Base-by-base conservation (phyloP, 2,113 vertebrate species). In the Paralichthys olivaceus region DNA sequence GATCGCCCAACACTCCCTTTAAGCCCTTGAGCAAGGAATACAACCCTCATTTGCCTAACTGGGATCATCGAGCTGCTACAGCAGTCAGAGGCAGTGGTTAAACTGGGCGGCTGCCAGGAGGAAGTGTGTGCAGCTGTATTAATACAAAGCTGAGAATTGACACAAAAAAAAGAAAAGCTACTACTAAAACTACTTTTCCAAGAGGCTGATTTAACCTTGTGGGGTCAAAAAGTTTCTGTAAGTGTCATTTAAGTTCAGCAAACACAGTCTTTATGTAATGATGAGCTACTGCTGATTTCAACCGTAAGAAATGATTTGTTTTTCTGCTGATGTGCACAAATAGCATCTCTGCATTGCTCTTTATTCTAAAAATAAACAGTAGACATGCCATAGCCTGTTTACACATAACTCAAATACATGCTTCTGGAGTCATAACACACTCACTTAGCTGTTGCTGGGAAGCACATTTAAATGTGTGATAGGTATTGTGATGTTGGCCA, bases 401-500 rank as follows among this genome's bases (percentile, higher is more conserved):
- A n/a, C 8, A n/a, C 49, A 53, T n/a, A n/a, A 53, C 49, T 53
- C 19, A 2, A n/a, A 22, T 53, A 53, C 19, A 53, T 53, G 19
- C 49, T 53, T 53, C 6, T 49, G 45, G 19, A 47, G 43, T 47
- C 55, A 54, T 47, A n/a, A 26, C 51, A 49, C 58, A 5, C n/a
- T 32, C 58, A 47, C 43, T 19, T 47, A 47, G 14, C 43, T 17
- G 0, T n/a, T 53, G 49, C 20, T 53, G 49, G 7, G 49, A 28
- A 8, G 61, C 59, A 28, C 28, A 63, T 66, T 43, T 75, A 4
- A 60, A 45, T 75, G 43, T 53, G 43, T 17, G 22, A 62, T 28
- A 55, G 26, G 40, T 47, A 37, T 69, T 56, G 49, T 49, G 22
- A 69, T 47, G 25, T 26, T 8, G 13, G 43, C 23, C 20, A 54